Percentiles rank a stretch among this genome's conserved stretches.
phyloP scores from a whole-genome alignment of 2,113 vertebrate species.

The Crypturellus undulatus region DNA sequence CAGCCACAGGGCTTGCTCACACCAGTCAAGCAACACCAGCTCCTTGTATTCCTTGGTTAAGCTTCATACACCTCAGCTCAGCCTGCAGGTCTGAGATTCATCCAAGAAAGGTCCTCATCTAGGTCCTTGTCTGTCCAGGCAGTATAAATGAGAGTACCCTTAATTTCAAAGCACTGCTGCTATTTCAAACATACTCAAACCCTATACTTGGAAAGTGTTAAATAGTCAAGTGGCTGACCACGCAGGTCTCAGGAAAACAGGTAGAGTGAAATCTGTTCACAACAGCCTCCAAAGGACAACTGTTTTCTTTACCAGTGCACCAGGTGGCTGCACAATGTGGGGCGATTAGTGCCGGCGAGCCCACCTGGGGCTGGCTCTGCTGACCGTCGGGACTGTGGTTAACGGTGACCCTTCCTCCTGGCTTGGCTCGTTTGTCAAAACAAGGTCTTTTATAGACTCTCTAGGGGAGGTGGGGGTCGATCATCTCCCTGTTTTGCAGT shows the following conservation, averaged over 20 bases:
- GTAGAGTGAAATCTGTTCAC: background rate
- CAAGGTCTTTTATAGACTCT: background rate
- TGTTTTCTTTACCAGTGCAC: rapidly evolving
- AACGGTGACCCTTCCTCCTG: background rate
- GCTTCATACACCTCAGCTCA: background rate
- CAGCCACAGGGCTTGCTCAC: background rate
- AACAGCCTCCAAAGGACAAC: background rate
- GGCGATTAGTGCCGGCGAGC: rapidly evolving
- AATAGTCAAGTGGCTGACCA: background rate
- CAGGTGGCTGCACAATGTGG: background rate
- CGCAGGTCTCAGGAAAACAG: background rate
- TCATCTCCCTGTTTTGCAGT: background rate
- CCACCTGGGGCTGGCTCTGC: rapidly evolving
- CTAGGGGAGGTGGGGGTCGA: background rate
- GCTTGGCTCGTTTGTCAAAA: background rate
- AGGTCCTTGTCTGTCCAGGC: background rate
- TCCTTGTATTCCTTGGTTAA: background rate
- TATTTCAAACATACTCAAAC: background rate
- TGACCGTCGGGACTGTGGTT: background rate
- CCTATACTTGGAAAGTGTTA: background rate
- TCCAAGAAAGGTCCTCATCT: background rate
- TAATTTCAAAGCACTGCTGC: background rate
- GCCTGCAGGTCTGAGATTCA: background rate
- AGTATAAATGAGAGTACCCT: background rate
- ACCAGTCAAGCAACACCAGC: background rate